Base-by-base conservation (phyloP, 2,113 vertebrate genomes). In the Sterrhoptilus dennistouni region DNA sequence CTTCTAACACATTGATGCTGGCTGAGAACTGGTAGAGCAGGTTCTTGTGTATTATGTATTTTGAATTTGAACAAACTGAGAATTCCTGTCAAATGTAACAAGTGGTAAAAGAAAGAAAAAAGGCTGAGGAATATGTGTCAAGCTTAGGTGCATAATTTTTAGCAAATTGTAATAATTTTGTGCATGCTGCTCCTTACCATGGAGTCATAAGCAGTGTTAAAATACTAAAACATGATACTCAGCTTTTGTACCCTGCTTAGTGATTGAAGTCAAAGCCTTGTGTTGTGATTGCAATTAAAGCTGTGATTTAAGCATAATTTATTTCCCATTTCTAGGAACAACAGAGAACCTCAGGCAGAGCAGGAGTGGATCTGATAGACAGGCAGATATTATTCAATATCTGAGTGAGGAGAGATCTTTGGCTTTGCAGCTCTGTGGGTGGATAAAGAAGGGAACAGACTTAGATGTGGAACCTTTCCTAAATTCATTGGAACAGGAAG, bases 391-490 rank as follows among this genome's bases (percentile, higher is more conserved):
- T 27, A 96, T 96, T 69, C 98, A 98, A 8, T 99, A 98, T 96
- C 98, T 98, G 95, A 99, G 98, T 74, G 99, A 99, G 97, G 99
- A 99, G 96, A 98, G 99, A 79, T 98, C 98, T 84, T 98, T 99
- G 91, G 99, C 99, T 47, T 96, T 99, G 94, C 98, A 99, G 90
- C 99, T 99, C 80, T 99, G 99, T 40, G 99, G 99, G 50, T 99
- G 99, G 99, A 99, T 99, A 95, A 98, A 98, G 80, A 98, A 98
- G 25, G 99, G 99, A 14, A 98, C 98, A 0, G 99, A 99, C 85
- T 90, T 98, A 27, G 99, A 99, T 64, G 98, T 99, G 89, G 99
- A 99, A 65, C 98, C 98, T 29, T 99, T 99, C 96, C 98, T 99
- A 85, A 98, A 97, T 53, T 98, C 98, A 2, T 98, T 99, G 97